Conservation (phyloP, 37 sponge, comb jelly and placozoan species). For the Spongia lamella region DNA sequence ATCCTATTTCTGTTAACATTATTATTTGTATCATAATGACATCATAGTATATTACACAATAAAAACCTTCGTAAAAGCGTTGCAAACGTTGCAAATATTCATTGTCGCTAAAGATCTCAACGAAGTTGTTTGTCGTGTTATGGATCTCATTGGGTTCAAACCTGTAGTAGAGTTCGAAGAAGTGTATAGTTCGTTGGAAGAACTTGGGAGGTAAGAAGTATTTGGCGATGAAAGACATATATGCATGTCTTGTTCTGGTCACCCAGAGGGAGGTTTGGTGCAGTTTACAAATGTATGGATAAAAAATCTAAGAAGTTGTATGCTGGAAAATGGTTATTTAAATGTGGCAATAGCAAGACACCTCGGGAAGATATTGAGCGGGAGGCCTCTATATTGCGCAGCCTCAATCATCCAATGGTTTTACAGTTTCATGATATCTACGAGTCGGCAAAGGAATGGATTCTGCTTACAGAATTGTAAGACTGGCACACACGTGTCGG, state of each 20-base stretch:
- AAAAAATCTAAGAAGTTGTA: background rate
- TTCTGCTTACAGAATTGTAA: constrained; percentile 80
- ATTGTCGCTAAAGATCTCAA: too few relatives aligned
- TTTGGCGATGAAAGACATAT: too few relatives aligned
- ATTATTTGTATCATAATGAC: background rate
- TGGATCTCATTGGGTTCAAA: background rate
- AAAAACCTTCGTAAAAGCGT: too few relatives aligned
- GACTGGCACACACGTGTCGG: constrained; percentile 1
- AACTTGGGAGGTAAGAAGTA: constrained; percentile 12
- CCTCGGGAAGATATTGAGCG: constrained; percentile 61
- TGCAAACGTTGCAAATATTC: too few relatives aligned
- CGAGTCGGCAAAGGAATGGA: constrained; percentile 40
- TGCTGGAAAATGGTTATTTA: constrained; percentile 64
- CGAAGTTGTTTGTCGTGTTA: too few relatives aligned
- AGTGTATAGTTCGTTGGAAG: background rate
- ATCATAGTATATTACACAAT: too few relatives aligned
- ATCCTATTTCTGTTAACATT: constrained; percentile 53
- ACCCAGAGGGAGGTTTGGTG: constrained; percentile 74
- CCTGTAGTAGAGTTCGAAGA: background rate
- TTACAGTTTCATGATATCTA: constrained; percentile 31
- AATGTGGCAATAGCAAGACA: constrained; percentile 32
- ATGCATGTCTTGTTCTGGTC: too few relatives aligned
- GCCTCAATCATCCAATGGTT: constrained; percentile 50
- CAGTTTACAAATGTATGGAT: constrained; percentile 46
- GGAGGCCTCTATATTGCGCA: constrained; percentile 63